These are phyloP conservation scores for Phataginus tetradactyla DNA, from an alignment of 2,797 vertebrate species.

Conservation along the genomic window DNA sequence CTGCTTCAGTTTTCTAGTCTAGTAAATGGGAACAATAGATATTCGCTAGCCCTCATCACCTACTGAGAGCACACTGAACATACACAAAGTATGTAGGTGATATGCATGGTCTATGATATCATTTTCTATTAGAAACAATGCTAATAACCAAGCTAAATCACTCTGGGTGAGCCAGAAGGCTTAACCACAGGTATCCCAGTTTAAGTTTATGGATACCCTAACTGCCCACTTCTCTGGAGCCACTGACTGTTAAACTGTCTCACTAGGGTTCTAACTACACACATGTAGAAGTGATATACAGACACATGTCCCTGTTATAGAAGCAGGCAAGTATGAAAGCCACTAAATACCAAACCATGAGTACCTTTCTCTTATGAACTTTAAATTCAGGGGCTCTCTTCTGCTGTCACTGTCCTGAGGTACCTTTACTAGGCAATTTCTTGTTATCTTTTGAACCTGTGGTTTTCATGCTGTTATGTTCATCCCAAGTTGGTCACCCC, in stretches of 20 bases:
- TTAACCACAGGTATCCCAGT: background rate
- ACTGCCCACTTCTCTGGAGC: background rate
- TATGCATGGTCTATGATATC: background rate
- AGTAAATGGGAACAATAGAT: conserved; percentile 28
- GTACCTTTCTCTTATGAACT: conserved; percentile 46
- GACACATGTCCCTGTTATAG: conserved; percentile 8
- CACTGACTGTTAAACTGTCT: background rate
- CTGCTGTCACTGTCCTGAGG: background rate
- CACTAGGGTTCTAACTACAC: background rate
- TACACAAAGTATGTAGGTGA: background rate
- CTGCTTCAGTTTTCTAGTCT: conserved; percentile 22
- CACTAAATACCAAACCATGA: conserved; percentile 19
- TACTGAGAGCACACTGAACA: background rate
- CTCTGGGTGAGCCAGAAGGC: background rate
- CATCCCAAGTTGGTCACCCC: background rate
- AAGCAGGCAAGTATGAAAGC: conserved; percentile 9
- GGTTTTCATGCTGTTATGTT: background rate
- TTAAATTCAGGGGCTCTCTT: conserved; percentile 29
- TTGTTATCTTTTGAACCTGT: background rate
- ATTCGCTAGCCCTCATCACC: background rate
- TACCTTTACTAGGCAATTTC: conserved; percentile 7
- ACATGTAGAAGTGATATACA: background rate
- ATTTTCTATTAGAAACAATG: conserved; percentile 15
- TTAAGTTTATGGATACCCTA: conserved; percentile 6
- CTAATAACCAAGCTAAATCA: background rate